Percentiles rank a stretch among this genome's conserved stretches.
Conservation (phyloP, 1,140 invertebrate genomes). For the Chionoecetes opilio region DNA sequence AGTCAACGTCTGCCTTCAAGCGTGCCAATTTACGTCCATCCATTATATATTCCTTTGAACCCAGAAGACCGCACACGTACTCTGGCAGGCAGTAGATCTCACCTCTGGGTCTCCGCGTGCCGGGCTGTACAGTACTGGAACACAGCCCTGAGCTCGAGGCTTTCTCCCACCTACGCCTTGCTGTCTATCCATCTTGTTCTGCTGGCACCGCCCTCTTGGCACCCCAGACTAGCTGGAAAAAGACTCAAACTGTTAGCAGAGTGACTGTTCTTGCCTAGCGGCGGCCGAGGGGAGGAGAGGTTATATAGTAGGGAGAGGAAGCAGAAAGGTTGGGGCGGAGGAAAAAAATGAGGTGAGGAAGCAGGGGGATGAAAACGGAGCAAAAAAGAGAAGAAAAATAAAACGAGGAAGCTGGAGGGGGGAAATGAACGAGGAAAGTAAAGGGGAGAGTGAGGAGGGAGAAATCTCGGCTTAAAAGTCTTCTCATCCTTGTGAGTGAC, state of each 20-base stretch:
- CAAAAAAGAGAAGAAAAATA: background rate
- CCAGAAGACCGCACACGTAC: too few species aligned
- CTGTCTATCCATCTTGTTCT: background rate
- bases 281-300: background rate
- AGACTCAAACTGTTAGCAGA: conserved; percentile 8
- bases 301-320: background rate
- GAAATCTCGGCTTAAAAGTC: background rate
- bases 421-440: background rate
- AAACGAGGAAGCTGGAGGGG: background rate
- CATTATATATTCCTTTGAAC: too few species aligned
- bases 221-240: background rate
- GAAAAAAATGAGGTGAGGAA: background rate
- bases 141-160: background rate
- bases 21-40: too few species aligned
- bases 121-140: background rate
- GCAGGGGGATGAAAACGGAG: background rate
- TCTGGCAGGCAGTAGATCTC: too few species aligned
- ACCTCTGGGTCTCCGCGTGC: too few species aligned
- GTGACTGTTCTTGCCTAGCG: background rate
- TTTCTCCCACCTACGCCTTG: background rate
- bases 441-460: background rate
- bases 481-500: background rate
- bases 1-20: too few species aligned
- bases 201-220: background rate
- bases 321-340: background rate